Conservation (phyloP, 1,140 invertebrate genomes). For the Proctacanthus coquilletti region DNA sequence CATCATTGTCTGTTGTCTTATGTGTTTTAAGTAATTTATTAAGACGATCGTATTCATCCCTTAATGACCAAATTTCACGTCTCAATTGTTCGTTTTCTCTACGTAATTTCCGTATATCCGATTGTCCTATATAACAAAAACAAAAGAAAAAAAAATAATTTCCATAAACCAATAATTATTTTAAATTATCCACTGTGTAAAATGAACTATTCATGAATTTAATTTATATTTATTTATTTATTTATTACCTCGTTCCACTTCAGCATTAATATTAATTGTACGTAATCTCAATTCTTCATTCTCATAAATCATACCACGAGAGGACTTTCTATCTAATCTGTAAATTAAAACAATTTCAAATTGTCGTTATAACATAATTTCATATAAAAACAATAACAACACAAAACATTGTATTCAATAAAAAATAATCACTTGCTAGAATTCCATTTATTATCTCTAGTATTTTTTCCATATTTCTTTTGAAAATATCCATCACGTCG, state of each 20-base stretch:
- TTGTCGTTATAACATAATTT: conserved; percentile 1
- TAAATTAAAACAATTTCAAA: conserved; percentile 11
- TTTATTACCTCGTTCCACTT: conserved; percentile 66
- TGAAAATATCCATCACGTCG: no score
- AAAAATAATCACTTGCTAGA: no score
- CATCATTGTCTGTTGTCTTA: background rate
- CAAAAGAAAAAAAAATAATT: conserved; percentile 15
- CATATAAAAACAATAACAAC: no score
- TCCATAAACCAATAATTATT: no score
- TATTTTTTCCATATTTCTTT: no score
- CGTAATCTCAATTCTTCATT: conserved; percentile 80
- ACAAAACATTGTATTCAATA: no score
- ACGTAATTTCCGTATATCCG: conserved; percentile 73
- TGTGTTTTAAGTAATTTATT: conserved; percentile 39
- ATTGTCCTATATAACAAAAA: conserved; percentile 46
- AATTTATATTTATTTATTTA: conserved; percentile 2
- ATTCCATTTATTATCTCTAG: no score
- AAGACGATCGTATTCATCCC: conserved; percentile 74
- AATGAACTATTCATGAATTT: background rate
- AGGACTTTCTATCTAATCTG: conserved; percentile 67
- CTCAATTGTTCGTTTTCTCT: conserved; percentile 74
- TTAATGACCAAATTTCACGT: conserved; percentile 67
- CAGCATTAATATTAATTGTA: conserved; percentile 84
- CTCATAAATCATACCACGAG: conserved; percentile 75
- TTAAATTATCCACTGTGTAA: conserved; percentile 1